Evolutionary conservation across 1,140 invertebrate species (phyloP).

Genomic region (Zeugodacus cucurbitae): DNA sequence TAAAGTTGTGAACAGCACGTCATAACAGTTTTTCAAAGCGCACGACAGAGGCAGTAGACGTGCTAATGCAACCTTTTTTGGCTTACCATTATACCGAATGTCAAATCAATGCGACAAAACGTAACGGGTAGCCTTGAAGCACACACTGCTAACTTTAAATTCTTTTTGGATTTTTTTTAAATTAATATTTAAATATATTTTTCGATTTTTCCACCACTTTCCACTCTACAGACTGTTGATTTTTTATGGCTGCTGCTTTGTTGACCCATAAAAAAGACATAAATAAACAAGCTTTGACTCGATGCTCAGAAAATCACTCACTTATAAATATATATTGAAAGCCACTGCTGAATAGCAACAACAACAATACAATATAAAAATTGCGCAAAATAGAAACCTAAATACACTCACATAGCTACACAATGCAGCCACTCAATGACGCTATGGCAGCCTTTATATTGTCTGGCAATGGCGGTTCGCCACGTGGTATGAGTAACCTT

Average conservation of each 20-base stretch:
- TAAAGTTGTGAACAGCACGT: no score
- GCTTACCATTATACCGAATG: neutral
- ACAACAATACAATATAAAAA: constrained; percentile 1
- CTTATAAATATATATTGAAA: neutral
- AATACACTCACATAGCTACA: neutral
- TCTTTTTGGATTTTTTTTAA: no score
- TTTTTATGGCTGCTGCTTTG: constrained; percentile 17
- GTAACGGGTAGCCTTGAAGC: no score
- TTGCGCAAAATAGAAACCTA: neutral
- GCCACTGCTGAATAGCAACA: neutral
- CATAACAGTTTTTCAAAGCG: no score
- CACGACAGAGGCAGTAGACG: no score
- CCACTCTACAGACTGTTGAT: neutral
- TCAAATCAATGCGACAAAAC: neutral
- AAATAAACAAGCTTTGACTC: constrained; percentile 34
- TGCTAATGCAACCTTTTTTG: neutral
- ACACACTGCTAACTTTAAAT: no score
- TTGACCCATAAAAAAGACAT: constrained; percentile 37
- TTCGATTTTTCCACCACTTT: neutral
- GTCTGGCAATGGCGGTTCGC: neutral
- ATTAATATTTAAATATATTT: no score
- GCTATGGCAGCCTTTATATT: no score
- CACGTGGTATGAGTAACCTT: constrained; percentile 24
- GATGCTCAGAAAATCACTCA: neutral
- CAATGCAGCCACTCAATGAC: neutral